Evolutionary conservation across 2,888 invertebrate genomes (phyloP).

Genomic region (Thymelicus acteon): DNA sequence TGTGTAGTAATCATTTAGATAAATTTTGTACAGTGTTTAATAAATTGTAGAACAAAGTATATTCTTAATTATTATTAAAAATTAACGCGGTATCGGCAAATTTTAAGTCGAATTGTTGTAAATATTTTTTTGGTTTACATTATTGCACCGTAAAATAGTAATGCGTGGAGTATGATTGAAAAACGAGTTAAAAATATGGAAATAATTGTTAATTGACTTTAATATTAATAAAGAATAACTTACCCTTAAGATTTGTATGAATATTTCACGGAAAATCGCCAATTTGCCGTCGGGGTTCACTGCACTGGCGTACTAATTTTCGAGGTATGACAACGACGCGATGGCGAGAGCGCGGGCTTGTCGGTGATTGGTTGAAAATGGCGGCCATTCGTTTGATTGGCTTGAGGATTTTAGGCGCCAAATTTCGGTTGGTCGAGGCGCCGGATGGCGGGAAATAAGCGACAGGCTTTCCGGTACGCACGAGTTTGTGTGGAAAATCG

Average conservation of each 20-base stretch:
- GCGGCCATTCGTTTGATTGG: conserved; percentile 78
- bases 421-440: conserved; percentile 82
- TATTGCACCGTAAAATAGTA: conserved; percentile 56
- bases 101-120: conserved; percentile 6
- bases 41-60: background rate
- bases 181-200: conserved; percentile 25
- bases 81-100: background rate
- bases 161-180: conserved; percentile 10
- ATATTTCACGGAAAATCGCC: conserved; percentile 75
- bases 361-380: conserved; percentile 77
- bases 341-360: conserved; percentile 82
- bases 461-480: conserved; percentile 75
- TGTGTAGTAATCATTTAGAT: conserved; percentile 16
- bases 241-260: conserved; percentile 66
- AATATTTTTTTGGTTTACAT: conserved; percentile 44
- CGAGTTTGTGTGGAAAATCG: conserved; percentile 76
- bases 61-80: background rate
- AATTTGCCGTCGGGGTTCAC: conserved; percentile 82
- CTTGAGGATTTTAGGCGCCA: conserved; percentile 74
- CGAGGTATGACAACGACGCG: conserved; percentile 83
- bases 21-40: conserved; percentile 2
- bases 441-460: conserved; percentile 81
- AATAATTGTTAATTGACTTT: conserved; percentile 40
- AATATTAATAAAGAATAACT: conserved; percentile 53
- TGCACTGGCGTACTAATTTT: conserved; percentile 83